Conservation (phyloP, 2,113 vertebrate genomes). For the Halichoeres trimaculatus region DNA sequence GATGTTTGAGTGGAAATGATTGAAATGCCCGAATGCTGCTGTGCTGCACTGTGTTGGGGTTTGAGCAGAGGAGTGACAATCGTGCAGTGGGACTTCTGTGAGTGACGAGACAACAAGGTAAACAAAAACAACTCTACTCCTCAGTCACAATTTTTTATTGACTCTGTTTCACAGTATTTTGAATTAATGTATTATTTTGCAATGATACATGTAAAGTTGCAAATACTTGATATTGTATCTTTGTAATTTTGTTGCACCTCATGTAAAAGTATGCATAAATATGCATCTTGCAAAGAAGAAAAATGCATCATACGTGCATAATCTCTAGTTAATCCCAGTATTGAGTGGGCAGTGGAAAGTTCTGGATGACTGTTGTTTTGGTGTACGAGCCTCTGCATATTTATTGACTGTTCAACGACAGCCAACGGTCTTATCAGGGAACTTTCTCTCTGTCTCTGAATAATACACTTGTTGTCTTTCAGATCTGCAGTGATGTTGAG, state of each 20-base stretch:
- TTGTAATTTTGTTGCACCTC: not conserved
- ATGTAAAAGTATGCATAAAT: not conserved
- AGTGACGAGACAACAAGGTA: constrained; percentile 52
- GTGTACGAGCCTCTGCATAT: constrained; percentile 49
- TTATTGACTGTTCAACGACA: constrained; percentile 33
- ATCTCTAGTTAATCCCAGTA: constrained; percentile 45
- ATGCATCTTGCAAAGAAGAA: constrained; percentile 11
- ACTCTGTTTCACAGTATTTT: too few relatives aligned
- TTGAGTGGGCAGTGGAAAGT: constrained; percentile 53
- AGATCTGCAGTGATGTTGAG: constrained; percentile 58
- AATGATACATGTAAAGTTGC: not conserved
- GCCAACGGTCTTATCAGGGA: constrained; percentile 17
- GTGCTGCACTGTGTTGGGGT: constrained; percentile 18
- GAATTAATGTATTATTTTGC: not conserved
- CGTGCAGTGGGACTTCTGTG: constrained; percentile 35
- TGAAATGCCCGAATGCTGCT: constrained; percentile 30
- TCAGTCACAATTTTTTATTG: not conserved
- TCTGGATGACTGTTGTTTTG: constrained; percentile 69
- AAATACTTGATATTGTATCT: not conserved
- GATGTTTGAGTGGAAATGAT: constrained; percentile 43
- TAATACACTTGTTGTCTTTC: not conserved
- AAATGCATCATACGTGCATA: constrained; percentile 28
- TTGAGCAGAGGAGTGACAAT: constrained; percentile 35
- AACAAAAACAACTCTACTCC: not conserved
- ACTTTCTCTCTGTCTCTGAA: not conserved